Conservation (phyloP, 2,797 vertebrate genomes). For the Lacerta bilineata region DNA sequence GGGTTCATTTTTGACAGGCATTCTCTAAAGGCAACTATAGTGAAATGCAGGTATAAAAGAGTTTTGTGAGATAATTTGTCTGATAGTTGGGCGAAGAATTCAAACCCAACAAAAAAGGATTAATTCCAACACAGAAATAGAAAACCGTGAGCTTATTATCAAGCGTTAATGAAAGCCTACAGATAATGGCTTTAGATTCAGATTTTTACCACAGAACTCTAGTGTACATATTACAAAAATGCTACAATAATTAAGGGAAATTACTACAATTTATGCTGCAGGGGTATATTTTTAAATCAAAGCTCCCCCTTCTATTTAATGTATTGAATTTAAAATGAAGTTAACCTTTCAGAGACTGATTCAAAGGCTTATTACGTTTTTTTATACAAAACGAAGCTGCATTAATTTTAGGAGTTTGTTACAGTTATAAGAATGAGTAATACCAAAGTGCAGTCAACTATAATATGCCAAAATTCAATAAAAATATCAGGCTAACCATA, state of each 20-base stretch:
- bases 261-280: slow-evolving; percentile 45
- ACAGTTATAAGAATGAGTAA: slow-evolving; percentile 60
- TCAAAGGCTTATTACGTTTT: slow-evolving; percentile 53
- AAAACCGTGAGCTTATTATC: background rate
- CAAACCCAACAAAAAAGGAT: background rate
- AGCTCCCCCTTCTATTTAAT: slow-evolving; percentile 52
- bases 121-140: background rate
- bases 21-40: background rate
- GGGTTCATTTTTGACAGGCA: background rate
- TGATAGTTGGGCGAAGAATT: background rate
- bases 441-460: slow-evolving; percentile 32
- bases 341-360: slow-evolving; percentile 63
- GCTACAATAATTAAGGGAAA: background rate
- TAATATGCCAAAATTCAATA: slow-evolving; percentile 45
- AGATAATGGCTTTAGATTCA: slow-evolving; percentile 20
- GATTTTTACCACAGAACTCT: background rate
- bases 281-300: slow-evolving; percentile 51
- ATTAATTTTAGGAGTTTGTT: slow-evolving; percentile 62
- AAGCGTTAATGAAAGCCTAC: background rate
- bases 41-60: background rate
- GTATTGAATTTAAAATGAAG: slow-evolving; percentile 50
- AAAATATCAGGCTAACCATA: slow-evolving; percentile 48
- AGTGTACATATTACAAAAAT: background rate
- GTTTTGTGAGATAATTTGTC: background rate
- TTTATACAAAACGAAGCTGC: slow-evolving; percentile 59